Conservation (phyloP, 2,113 vertebrate species). For the Hippocampus zosterae region DNA sequence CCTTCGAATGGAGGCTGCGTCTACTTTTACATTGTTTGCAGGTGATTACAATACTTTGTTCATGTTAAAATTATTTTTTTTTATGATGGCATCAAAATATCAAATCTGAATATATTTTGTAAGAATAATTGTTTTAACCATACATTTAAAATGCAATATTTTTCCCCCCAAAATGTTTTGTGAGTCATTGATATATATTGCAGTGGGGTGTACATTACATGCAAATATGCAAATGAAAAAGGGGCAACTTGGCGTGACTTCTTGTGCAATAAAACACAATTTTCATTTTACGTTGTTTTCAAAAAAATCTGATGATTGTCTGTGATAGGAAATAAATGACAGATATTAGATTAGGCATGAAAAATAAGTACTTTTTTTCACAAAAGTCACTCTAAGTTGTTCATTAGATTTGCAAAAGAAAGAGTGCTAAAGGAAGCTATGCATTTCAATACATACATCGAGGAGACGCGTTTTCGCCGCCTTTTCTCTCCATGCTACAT, state of each 20-base stretch:
- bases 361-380: too few species aligned
- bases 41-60: background rate
- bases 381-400: too few species aligned
- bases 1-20: constrained; percentile 4
- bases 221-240: background rate
- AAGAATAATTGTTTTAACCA: background rate
- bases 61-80: background rate
- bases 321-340: background rate
- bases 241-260: too few species aligned
- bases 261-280: too few species aligned
- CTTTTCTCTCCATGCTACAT: background rate
- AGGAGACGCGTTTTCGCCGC: too few species aligned
- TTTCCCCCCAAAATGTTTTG: background rate
- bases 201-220: background rate
- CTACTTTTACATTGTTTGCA: constrained; percentile 14
- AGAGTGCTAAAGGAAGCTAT: too few species aligned
- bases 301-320: background rate
- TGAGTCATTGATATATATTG: background rate
- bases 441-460: too few species aligned
- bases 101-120: background rate
- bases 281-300: background rate
- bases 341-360: background rate
- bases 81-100: background rate
- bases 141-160: too few species aligned
- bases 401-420: too few species aligned